Base-by-base conservation (phyloP, 1,140 invertebrate species). In the Tetragonula clypearis region DNA sequence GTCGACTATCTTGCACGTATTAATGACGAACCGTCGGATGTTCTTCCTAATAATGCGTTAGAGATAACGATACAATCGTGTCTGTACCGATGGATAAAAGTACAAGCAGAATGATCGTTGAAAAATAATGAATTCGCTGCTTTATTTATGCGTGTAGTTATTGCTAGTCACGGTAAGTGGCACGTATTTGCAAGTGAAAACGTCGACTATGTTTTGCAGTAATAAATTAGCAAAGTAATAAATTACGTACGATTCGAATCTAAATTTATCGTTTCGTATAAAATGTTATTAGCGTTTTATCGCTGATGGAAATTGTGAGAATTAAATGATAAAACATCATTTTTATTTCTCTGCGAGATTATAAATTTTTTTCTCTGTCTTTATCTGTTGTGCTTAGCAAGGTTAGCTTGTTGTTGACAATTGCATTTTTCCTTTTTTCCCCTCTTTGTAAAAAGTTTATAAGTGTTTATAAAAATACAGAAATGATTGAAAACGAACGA, bases 161-260 rank as follows among this genome's bases (percentile, higher is more conserved):
- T 62, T 41, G 65, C 30, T 21, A 17, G 35, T 41, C 78, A 56
- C 65, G 75, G 35, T 11, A n/a, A 35, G 15, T 19, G 26, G 15
- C 56, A 21, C 60, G 15, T 26, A 82, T 82, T 82, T 83, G 30
- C 81, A 83, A 83, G 81, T 77, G 26, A 68, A 83, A 83, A 19
- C 35, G 14, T 23, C 19, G 23, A 23, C 41, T 12, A 11, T 11
- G 26, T 84, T 77, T 69, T 23, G 23, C 9, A 15, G 30, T 19
- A 69, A 77, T 77, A 56, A 77, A 83, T 69, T 69, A 69, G 69
- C 49, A 19, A 21, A n/a, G 2, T 19, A 21, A 79, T 73, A 65
- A 79, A 84, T 72, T 56, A 65, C 26, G 26, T 53, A n/a, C 8
- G 58, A 62, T 41, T 21, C 41, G 4, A 9, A 19, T 14, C 3